A percentile compares a stretch with the other conserved stretches of the same genome.
phyloP scores from a whole-genome alignment of 2,797 vertebrate genomes.

The Enteromius mattozi region DNA sequence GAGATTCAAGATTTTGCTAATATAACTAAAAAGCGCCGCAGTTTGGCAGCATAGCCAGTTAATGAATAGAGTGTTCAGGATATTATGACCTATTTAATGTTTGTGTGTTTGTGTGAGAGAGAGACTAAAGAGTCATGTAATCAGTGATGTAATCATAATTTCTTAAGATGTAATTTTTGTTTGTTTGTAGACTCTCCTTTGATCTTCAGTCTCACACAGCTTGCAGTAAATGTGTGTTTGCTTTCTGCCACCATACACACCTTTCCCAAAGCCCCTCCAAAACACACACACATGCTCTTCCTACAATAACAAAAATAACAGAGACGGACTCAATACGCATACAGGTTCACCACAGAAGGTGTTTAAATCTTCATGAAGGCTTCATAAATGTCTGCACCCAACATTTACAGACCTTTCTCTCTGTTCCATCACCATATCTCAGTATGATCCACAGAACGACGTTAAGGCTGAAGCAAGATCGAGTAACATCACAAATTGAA shows the following conservation, averaged over 20 bases:
- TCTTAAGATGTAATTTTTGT: not conserved
- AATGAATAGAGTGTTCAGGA: not conserved
- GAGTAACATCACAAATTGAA: not conserved
- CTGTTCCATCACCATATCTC: constrained; percentile 2
- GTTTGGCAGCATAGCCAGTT: constrained; percentile 16
- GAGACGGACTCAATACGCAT: constrained; percentile 41
- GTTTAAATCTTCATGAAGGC: constrained; percentile 55
- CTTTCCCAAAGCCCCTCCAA: constrained; percentile 17
- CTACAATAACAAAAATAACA: constrained; percentile 13
- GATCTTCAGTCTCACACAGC: constrained; percentile 16
- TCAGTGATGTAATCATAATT: not conserved
- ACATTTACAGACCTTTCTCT: constrained; percentile 33
- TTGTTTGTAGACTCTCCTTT: not conserved
- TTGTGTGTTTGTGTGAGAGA: not conserved
- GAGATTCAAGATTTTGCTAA: constrained; percentile 11
- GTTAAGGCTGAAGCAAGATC: constrained; percentile 3
- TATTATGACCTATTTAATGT: not conserved
- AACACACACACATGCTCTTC: constrained; percentile 14
- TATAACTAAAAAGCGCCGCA: constrained; percentile 2
- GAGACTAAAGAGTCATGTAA: not conserved
- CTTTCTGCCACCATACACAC: constrained; percentile 23
- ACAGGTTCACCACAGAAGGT: constrained; percentile 58
- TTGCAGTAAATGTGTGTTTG: constrained; percentile 41
- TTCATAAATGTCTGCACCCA: constrained; percentile 39
- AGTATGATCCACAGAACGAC: not conserved